Evolutionary conservation across 2,797 vertebrate species (phyloP), one percentile per base, ranked within the genome.

Genomic region (Hephaestus fuliginosus): DNA sequence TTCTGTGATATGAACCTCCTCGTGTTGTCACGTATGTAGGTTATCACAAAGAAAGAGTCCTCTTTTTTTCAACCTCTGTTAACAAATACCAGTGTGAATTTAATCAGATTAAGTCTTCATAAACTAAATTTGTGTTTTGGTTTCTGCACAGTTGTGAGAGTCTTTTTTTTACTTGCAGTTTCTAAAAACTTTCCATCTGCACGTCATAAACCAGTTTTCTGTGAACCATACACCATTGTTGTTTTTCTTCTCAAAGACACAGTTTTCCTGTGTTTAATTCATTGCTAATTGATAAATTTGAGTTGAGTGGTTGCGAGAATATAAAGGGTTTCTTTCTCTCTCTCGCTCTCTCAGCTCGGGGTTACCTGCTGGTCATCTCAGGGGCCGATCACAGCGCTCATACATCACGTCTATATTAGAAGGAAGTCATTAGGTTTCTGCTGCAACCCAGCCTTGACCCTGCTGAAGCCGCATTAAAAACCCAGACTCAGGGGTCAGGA

Each of bases 401-500:
- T 96, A 95, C 87, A 96, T 96, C 94, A 96, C 78, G 80, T 83
- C 92, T 93, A 94, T 95, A 95, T 95, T 95, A 93, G 92, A 91
- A 94, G 94, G 95, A 96, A 96, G 95, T 95, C 93, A 95, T 96
- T 95, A 95, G 82, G 89, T 91, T 87, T 76, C 85, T 60, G 84
- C 63, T 7, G 82, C 28, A 92, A 93, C 93, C 95, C 92, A 93
- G 95, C 95, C 95, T 95, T 96, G 95, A 95, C 94, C 95, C 84
- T 25, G 20, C 83, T 44, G 46, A 81, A 83, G 88, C 91, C 88
- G 88, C 94, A 92, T 94, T 95, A 93, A 94, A 93, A 94, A 90
- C 87, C 86, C 56, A 67, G 83, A 89, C 82, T 63, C 76, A 74
- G 85, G 86, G 92, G 92, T 94, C 91, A 94, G 89, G 69, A 25